Evolutionary conservation across 2,797 vertebrate species (phyloP).

Genomic region (Chaenodraco wilsoni): DNA sequence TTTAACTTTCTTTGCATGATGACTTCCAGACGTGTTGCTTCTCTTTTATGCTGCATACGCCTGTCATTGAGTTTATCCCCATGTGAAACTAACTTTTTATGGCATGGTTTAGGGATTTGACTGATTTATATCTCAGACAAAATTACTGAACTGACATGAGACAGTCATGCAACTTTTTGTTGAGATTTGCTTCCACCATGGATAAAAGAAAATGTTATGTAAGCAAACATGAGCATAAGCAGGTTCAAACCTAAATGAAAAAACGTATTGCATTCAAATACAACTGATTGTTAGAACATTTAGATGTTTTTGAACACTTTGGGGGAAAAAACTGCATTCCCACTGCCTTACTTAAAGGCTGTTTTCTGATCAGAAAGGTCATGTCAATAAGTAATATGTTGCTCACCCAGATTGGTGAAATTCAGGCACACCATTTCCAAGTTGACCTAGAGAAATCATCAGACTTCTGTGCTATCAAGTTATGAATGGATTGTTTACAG

Average conservation of each 20-base stretch:
- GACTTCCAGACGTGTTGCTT: conserved; percentile 75
- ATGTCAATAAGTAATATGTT: not conserved
- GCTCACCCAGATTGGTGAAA: too few species aligned
- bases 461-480: not conserved
- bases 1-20: conserved; percentile 65
- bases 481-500: not conserved
- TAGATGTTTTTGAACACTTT: not conserved
- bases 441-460: not conserved
- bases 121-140: conserved; percentile 43
- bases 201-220: conserved; percentile 10
- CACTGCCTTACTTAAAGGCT: not conserved
- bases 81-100: conserved; percentile 59
- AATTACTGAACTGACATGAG: conserved; percentile 15
- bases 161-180: conserved; percentile 18
- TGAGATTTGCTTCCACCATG: conserved; percentile 3
- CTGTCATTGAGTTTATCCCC: conserved; percentile 53
- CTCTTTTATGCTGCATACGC: conserved; percentile 48
- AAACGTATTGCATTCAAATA: not conserved
- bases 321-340: not conserved
- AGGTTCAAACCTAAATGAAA: not conserved
- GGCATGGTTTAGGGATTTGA: conserved; percentile 49
- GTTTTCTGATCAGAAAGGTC: not conserved
- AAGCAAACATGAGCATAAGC: not conserved
- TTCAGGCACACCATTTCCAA: not conserved
- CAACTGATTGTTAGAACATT: not conserved